Conservation (phyloP, 2,797 vertebrate genomes). For the Enteromius unitaeniatus region DNA sequence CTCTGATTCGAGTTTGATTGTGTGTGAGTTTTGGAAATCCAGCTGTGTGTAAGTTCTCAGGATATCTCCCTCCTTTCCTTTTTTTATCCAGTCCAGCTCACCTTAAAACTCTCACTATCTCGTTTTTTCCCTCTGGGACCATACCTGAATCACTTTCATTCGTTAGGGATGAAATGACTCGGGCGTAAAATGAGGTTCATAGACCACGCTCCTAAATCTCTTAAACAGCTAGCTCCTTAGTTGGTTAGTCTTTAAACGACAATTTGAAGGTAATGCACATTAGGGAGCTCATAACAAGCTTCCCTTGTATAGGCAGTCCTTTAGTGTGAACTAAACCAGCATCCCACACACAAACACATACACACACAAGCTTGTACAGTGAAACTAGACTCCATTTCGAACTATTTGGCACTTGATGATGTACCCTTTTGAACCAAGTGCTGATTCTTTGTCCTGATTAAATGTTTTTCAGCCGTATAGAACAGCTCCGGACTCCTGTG, state of each 20-base stretch:
- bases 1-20: slow-evolving; percentile 23
- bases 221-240: slow-evolving; percentile 15
- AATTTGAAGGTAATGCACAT: background rate
- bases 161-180: slow-evolving; percentile 28
- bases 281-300: slow-evolving; percentile 11
- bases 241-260: slow-evolving; percentile 14
- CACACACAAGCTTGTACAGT: slow-evolving; percentile 47
- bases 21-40: slow-evolving; percentile 26
- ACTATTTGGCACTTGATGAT: slow-evolving; percentile 37
- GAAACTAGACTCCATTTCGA: slow-evolving; percentile 40
- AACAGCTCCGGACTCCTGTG: background rate
- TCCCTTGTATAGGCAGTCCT: slow-evolving; percentile 19
- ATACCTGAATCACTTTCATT: slow-evolving; percentile 45
- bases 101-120: background rate
- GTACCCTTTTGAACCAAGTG: slow-evolving; percentile 19
- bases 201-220: slow-evolving; percentile 25
- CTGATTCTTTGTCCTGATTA: background rate
- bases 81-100: slow-evolving; percentile 51
- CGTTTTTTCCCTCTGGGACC: slow-evolving; percentile 49
- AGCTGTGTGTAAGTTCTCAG: slow-evolving; percentile 55
- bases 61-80: slow-evolving; percentile 33
- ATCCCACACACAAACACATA: slow-evolving; percentile 28
- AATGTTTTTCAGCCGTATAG: slow-evolving; percentile 1
- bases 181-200: slow-evolving; percentile 2
- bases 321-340: slow-evolving; percentile 40